A percentile compares a stretch with the other conserved stretches of the same genome.
Conservation (phyloP, 1,140 invertebrate genomes). For the Zelostemma sp. region DNA sequence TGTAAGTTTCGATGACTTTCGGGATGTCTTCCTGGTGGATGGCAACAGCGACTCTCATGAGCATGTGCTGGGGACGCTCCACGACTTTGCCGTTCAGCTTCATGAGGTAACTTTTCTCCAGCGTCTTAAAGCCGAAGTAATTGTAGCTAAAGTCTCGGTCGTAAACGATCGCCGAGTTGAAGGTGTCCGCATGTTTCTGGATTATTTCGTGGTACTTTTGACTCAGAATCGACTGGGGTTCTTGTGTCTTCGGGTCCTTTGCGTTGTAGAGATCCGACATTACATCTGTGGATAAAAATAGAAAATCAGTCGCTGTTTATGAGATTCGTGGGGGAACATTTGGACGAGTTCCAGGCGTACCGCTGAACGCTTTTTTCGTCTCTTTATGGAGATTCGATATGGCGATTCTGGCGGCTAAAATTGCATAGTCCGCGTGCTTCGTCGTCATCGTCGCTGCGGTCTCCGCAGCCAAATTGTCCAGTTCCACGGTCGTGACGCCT, state of each 20-base stretch:
- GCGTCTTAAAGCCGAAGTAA: conserved; percentile 99
- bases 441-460: conserved; percentile 96
- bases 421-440: conserved; percentile 96
- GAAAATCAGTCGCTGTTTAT: too few species aligned
- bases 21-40: conserved; percentile 97
- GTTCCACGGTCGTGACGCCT: conserved; percentile 95
- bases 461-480: conserved; percentile 98
- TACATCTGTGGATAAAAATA: conserved; percentile 82
- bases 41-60: conserved; percentile 97
- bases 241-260: conserved; percentile 79
- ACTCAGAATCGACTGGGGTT: conserved; percentile 86
- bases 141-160: conserved; percentile 98
- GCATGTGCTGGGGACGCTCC: conserved; percentile 98
- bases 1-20: conserved; percentile 96
- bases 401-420: conserved; percentile 94
- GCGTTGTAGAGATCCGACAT: conserved; percentile 89
- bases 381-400: conserved; percentile 99
- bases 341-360: too few species aligned
- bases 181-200: conserved; percentile 85
- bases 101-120: conserved; percentile 95
- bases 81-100: conserved; percentile 95
- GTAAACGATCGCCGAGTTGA: conserved; percentile 98
- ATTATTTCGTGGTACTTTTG: conserved; percentile 88
- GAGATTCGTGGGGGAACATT: too few species aligned
- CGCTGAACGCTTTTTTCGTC: conserved; percentile 90